These are phyloP conservation scores for Pipra filicauda DNA, from an alignment of 2,113 vertebrate species.

Conservation along the genomic window DNA sequence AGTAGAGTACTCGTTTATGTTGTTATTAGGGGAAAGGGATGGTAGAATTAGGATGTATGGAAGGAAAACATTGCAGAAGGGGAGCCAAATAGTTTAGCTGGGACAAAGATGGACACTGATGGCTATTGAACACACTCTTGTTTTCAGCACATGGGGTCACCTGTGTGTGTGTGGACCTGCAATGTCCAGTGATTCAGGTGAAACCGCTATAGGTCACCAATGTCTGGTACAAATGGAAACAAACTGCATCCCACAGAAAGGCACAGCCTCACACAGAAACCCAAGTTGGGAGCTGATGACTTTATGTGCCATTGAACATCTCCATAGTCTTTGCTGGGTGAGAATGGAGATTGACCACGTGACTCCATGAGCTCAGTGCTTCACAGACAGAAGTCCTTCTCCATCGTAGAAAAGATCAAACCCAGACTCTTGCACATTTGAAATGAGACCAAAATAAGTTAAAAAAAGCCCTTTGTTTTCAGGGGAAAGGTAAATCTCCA, in stretches of 20 bases:
- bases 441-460: not conserved
- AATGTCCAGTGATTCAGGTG: not conserved
- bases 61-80: not conserved
- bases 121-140: not conserved
- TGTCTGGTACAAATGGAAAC: not conserved
- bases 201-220: not conserved
- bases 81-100: not conserved
- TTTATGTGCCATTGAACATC: not conserved
- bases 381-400: not conserved
- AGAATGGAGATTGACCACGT: not conserved
- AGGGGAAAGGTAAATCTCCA: not conserved
- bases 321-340: not conserved
- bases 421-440: not conserved
- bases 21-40: not conserved
- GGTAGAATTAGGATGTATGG: not conserved
- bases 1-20: not conserved
- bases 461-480: not conserved
- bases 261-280: not conserved
- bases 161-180: not conserved
- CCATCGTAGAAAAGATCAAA: not conserved
- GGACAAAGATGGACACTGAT: not conserved
- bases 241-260: not conserved
- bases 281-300: not conserved
- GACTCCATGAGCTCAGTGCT: accelerated
- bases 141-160: not conserved